Conservation (phyloP, 2,113 vertebrate genomes). For the Papio anubis region DNA sequence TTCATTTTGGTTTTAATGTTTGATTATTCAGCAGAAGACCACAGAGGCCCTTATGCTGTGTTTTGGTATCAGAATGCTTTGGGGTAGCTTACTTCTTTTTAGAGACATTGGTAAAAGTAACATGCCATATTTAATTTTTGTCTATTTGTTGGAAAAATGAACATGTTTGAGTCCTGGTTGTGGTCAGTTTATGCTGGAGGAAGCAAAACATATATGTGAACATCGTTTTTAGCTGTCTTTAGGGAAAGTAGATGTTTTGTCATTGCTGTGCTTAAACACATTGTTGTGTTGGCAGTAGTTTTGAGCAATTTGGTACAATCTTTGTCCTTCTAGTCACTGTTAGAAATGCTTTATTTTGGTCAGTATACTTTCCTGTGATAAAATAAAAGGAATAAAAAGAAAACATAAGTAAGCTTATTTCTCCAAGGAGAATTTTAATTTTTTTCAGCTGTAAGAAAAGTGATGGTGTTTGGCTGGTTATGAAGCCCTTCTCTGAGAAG, state of each 20-base stretch:
- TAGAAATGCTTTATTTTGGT: conserved; percentile 64
- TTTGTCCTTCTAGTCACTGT: conserved; percentile 56
- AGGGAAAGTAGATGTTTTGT: conserved; percentile 66
- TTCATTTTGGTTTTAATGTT: conserved; percentile 57
- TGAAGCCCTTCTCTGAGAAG: conserved; percentile 50
- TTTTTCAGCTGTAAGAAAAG: conserved; percentile 58
- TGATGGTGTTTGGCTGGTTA: conserved; percentile 37
- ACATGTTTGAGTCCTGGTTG: conserved; percentile 61
- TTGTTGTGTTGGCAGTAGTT: conserved; percentile 44
- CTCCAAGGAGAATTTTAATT: conserved; percentile 37
- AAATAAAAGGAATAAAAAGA: conserved; percentile 38
- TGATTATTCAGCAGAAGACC: conserved; percentile 57
- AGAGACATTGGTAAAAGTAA: conserved; percentile 78
- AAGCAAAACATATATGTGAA: conserved; percentile 57
- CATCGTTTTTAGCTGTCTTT: conserved; percentile 67
- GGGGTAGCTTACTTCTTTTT: conserved; percentile 76
- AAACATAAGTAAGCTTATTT: conserved; percentile 56
- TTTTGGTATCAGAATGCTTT: conserved; percentile 73
- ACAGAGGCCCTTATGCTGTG: conserved; percentile 63
- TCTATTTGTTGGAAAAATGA: conserved; percentile 66
- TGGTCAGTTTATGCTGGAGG: conserved; percentile 58
- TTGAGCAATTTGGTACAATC: conserved; percentile 53
- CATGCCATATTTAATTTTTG: conserved; percentile 73
- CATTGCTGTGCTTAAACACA: conserved; percentile 42
- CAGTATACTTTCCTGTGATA: conserved; percentile 44